Base-by-base conservation (phyloP, 2,888 invertebrate genomes). In the Mystacides longicornis region DNA sequence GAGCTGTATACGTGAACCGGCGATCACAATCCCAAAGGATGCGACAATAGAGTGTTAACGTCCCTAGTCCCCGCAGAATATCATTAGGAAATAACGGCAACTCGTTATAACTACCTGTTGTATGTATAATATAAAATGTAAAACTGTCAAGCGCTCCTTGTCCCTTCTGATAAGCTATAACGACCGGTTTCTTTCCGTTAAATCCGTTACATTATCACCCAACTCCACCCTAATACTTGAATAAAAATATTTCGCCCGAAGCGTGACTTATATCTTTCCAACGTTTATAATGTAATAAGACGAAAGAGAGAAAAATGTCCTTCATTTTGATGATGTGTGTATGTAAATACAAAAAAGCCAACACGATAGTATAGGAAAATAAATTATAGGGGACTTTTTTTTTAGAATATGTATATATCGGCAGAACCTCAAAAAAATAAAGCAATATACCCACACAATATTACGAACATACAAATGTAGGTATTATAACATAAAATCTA, bases 111-210 rank as follows among this genome's bases (percentile, higher is more conserved):
- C 45, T 45, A 45, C 45, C 45, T 45, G 45, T 45, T 45, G 45
- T 45, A 16, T 9, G 31, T 9, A 31, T 9, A 7, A 31, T 31
- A 31, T 14, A 19, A 3, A 45, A 20, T 20, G 19, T 45, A 45
- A 20, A 45, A 45, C 45, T 19, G 45, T 21, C 45, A 45, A 21
- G 45, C 7, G 9, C 16, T 45, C 21, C 45, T 3, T 21, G 20
- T 45, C 21, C 45, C 45, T 14, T 21, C 20, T 20, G 45, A 45
- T 45, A 45, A 45, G 45, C 45, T 21, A 14, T 19, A 45, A 45
- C 45, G 45, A 45, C n/a, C 45, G 45, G 21, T 21, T 21, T 45
- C 45, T 45, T 45, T 45, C 45, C 45, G 45, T 45, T 37, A 20
- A 45, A 45, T 45, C 45, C 45, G 18, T 45, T 19, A 19, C 45